Conservation (phyloP, 2,888 invertebrate genomes). For the Drosophila nigritarsus region DNA sequence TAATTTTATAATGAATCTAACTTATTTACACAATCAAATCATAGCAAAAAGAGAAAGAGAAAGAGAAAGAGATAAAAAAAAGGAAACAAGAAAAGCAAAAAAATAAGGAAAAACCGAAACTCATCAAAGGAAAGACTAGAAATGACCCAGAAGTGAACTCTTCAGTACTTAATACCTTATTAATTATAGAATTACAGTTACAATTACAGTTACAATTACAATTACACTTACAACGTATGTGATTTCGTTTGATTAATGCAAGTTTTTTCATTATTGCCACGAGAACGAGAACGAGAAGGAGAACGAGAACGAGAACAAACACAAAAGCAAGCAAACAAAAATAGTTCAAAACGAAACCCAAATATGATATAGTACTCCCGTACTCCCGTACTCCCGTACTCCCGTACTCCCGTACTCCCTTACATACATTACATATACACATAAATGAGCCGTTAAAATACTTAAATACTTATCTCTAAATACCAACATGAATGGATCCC, state of each 20-base stretch:
- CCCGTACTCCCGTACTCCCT: background rate
- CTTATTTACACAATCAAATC: constrained; percentile 58
- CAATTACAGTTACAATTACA: background rate
- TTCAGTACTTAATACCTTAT: constrained; percentile 33
- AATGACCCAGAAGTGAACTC: constrained; percentile 23
- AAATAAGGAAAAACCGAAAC: background rate
- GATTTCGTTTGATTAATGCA: constrained; percentile 21
- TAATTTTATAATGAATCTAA: constrained; percentile 21
- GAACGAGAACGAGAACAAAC: background rate
- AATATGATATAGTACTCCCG: constrained; percentile 13
- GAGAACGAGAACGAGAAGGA: background rate
- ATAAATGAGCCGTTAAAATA: constrained; percentile 25
- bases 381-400: background rate
- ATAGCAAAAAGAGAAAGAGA: too few species aligned
- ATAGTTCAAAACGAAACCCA: constrained; percentile 45
- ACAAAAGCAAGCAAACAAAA: constrained; percentile 35
- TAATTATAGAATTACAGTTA: constrained; percentile 14
- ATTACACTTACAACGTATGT: constrained; percentile 1
- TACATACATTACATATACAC: background rate
- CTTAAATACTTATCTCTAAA: constrained; percentile 21
- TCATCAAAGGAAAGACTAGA: background rate
- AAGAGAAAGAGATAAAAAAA: background rate
- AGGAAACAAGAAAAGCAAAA: background rate
- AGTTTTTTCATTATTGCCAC: constrained; percentile 21
- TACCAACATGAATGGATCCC: constrained; percentile 42